Evolutionary conservation across 2,113 vertebrate species (phyloP), one percentile per base, ranked within the genome.

Genomic region (Malaclemys terrapin): DNA sequence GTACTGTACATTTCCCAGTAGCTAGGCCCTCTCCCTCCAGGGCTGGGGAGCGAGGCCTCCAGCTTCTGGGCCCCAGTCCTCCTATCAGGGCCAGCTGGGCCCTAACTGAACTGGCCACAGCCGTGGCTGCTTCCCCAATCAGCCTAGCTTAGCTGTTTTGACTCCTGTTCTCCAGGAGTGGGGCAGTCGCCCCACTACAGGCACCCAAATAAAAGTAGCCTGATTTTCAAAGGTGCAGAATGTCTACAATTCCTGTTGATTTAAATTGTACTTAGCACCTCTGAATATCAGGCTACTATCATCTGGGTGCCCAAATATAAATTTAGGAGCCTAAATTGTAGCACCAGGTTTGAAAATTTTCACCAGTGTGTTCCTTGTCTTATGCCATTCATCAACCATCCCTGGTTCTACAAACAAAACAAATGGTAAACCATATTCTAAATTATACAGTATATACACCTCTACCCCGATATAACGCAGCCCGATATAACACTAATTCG

Each of bases 391-490:
- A 49, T 54, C 87, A 96, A n/a, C 83, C 56, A 89, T 20, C 78
- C 65, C 56, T 29, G 8, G 35, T 49, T 95, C 80, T 95, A 87
- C 87, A 90, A 84, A 87, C 50, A 82, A 82, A 59, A 29, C 85
- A 42, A 92, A 59, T 45, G 69, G 80, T 87, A 91, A 95, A 82
- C 35, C 50, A 75, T 89, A 69, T 93, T 93, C 52, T 0, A 1
- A 87, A 95, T 65, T 86, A 83, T 94, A 89, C 91, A 93, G 62
- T 85, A 96, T 96, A 95, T 50, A 45, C 45, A 45, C 45, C 45
- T 45, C 45, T 45, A 45, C 45, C 45, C 45, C 45, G 6, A 45
- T 45, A 45, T 45, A 45, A 45, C 45, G 6, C 45, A 5, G 6
- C 45, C 45, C 45, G 45, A 45, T 45, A 45, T 45, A 45, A 45